Evolutionary conservation across 2,797 vertebrate species (phyloP), one percentile per base, ranked within the genome.

Genomic region (Carduelis carduelis): DNA sequence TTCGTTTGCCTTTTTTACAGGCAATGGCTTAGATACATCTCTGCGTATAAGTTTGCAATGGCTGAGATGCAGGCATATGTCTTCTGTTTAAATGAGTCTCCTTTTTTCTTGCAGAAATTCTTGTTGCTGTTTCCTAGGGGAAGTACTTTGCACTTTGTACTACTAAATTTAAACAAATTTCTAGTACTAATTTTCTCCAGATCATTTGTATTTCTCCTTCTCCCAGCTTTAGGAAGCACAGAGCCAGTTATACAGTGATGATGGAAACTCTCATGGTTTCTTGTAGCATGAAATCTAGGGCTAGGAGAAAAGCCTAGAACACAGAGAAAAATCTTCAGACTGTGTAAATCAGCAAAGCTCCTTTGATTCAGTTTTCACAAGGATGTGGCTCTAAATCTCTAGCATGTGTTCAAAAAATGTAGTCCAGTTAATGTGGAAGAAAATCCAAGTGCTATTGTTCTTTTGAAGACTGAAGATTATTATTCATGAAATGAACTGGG

Each of bases 341-440:
- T 93, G 83, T 86, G 83, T 94, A 89, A 94, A 93, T 96, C 93
- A 93, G 82, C 77, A 96, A 94, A 95, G 86, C 92, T 93, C 68
- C 52, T 96, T 96, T 94, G 94, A 94, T 95, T 96, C 87, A 79
- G 80, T 94, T 96, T 96, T 86, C 89, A 91, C 63, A 94, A 95
- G 85, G 83, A 84, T 93, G 83, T 93, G 87, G 63, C 91, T 79
- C 64, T 46, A 89, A 93, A 86, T 87, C 46, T 35, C 88, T 70
- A 96, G 89, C 84, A 81, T 94, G 34, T 80, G 82, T 96, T 72
- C 68, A 87, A 90, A 83, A 90, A 95, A 95, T 94, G 52, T 77
- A 84, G 90, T 79, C 86, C 68, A 60, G 83, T 95, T 91, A 97
- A 95, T 91, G 83, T 68, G 16, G 41, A 96, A 92, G 91, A 93